Conservation (phyloP, 2,888 invertebrate genomes). For the Bruchidius siliquastri region DNA sequence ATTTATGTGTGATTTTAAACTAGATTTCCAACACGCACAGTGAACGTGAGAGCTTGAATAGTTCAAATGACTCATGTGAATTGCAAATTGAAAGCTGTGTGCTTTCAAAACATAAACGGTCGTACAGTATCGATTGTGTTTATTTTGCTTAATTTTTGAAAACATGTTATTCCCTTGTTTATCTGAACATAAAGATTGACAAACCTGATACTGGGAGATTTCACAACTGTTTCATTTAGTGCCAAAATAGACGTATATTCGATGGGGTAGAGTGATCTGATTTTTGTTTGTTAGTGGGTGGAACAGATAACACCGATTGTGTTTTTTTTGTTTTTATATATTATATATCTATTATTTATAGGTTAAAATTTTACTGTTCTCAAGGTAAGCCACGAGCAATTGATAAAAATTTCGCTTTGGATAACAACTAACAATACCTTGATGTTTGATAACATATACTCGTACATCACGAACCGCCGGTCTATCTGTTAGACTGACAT, state of each 20-base stretch:
- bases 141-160: background rate
- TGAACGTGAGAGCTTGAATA: background rate
- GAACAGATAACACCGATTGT: too few species aligned
- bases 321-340: too few species aligned
- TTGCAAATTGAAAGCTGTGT: background rate
- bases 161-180: background rate
- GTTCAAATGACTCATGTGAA: background rate
- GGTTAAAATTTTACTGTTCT: too few species aligned
- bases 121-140: background rate
- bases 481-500: too few species aligned
- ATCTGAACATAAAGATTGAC: background rate
- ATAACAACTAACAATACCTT: too few species aligned
- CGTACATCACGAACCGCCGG: too few species aligned
- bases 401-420: too few species aligned
- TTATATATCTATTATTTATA: too few species aligned
- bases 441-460: too few species aligned
- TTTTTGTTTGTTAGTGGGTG: too few species aligned
- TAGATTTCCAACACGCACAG: background rate
- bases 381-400: too few species aligned
- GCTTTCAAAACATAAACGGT: background rate
- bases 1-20: background rate
- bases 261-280: background rate
- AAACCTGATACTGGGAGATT: background rate
- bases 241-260: background rate
- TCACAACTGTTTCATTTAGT: background rate